phyloP scores from a whole-genome alignment of 2,888 invertebrate genomes.

The Ormyrus labotus region DNA sequence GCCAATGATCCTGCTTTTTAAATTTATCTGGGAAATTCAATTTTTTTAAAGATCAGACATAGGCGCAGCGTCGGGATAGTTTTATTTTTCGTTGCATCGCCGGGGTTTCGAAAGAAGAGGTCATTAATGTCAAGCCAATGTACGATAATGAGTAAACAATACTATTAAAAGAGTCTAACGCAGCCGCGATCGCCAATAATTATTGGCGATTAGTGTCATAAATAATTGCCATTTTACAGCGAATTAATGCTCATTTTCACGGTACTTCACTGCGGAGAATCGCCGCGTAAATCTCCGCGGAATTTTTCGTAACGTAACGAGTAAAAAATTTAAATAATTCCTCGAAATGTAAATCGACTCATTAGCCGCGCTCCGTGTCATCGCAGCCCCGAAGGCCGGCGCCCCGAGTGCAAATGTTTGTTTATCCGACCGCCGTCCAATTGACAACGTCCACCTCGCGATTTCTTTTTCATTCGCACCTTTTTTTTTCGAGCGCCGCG shows the following conservation, averaged over 20 bases:
- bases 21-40: not conserved
- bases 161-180: not conserved
- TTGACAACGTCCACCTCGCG: slow-evolving; percentile 8
- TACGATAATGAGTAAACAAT: not conserved
- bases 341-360: slow-evolving; percentile 30
- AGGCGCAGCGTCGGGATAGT: too few relatives aligned
- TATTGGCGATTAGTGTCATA: not conserved
- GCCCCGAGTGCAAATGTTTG: slow-evolving; percentile 31
- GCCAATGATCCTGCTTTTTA: not conserved
- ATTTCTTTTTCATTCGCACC: slow-evolving; percentile 28
- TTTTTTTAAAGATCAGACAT: too few relatives aligned
- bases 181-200: not conserved
- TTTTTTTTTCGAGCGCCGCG: not conserved
- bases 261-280: not conserved
- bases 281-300: not conserved
- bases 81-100: too few relatives aligned
- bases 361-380: not conserved
- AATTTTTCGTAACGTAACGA: not conserved
- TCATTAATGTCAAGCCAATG: not conserved
- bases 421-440: slow-evolving; percentile 35
- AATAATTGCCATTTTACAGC: not conserved
- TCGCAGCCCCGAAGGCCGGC: slow-evolving; percentile 25
- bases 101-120: too few relatives aligned
- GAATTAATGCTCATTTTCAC: not conserved
- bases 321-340: slow-evolving; percentile 2